Evolutionary conservation across 1,140 invertebrate species (phyloP).

Genomic region (Odontomachus brunneus): DNA sequence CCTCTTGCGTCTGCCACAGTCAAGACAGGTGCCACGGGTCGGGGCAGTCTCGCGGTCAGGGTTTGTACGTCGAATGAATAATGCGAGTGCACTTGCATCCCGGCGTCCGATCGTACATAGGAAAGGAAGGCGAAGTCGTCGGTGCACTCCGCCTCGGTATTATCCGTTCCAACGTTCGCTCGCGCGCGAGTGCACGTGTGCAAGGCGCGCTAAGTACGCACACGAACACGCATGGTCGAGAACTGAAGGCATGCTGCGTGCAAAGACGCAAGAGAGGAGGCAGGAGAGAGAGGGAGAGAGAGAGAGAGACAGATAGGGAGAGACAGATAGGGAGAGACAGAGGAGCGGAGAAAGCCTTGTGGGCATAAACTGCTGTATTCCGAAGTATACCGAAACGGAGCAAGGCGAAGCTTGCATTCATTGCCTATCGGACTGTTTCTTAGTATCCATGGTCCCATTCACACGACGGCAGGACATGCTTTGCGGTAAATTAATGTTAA

Average conservation of each 20-base stretch:
- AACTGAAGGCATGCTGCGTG: neutral
- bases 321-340: neutral
- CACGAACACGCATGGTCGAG: neutral
- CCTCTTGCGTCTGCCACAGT: slow-evolving; percentile 35
- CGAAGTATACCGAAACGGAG: slow-evolving; percentile 33
- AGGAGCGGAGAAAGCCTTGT: neutral
- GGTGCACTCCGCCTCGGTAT: neutral
- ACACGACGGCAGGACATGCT: slow-evolving; percentile 57
- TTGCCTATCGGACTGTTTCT: slow-evolving; percentile 68
- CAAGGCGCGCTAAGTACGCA: neutral
- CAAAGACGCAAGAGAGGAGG: slow-evolving; percentile 1
- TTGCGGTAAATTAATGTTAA: slow-evolving; percentile 71
- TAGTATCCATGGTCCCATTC: slow-evolving; percentile 65
- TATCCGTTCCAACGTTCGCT: neutral
- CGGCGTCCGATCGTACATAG: neutral
- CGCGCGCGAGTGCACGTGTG: neutral
- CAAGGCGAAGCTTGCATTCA: slow-evolving; percentile 61
- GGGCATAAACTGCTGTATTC: slow-evolving; percentile 18
- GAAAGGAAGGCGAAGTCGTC: slow-evolving; percentile 27
- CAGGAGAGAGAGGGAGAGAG: slow-evolving; percentile 13
- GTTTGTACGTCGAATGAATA: slow-evolving; percentile 61
- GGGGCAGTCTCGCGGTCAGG: slow-evolving; percentile 16
- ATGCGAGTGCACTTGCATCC: slow-evolving; percentile 36
- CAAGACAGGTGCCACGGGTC: slow-evolving; percentile 63
- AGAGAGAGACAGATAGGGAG: neutral